These are phyloP conservation scores for Abrostola triplasia DNA, from an alignment of 2,888 invertebrate genomes.

Conservation along the genomic window DNA sequence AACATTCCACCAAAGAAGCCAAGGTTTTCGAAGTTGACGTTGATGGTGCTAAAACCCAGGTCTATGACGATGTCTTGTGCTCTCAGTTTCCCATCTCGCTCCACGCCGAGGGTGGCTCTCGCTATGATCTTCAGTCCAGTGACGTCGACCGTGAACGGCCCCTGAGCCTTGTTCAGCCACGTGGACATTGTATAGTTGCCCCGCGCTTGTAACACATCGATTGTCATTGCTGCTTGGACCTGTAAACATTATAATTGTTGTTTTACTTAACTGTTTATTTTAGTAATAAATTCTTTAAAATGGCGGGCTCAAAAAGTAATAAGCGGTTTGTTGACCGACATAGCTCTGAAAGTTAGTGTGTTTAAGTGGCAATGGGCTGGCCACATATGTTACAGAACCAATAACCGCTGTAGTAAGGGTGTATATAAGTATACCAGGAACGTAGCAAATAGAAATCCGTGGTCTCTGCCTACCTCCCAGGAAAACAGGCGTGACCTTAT, in stretches of 20 bases:
- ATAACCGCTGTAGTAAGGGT: no score
- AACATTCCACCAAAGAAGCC: slow-evolving; percentile 92
- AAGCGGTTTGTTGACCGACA: no score
- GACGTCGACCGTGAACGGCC: slow-evolving; percentile 93
- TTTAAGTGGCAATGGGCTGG: no score
- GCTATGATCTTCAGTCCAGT: slow-evolving; percentile 91
- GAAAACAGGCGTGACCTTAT: no score
- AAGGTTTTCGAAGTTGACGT: slow-evolving; percentile 94
- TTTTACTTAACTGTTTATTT: not conserved
- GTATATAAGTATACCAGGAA: no score
- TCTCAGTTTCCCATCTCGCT: slow-evolving; percentile 92
- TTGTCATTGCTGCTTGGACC: slow-evolving; percentile 92
- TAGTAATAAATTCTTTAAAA: no score
- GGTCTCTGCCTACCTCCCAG: no score
- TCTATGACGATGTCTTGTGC: slow-evolving; percentile 94
- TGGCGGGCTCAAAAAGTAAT: no score
- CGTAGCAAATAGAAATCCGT: no score
- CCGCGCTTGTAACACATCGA: slow-evolving; percentile 91
- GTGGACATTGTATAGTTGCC: slow-evolving; percentile 93
- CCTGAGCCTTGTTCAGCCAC: slow-evolving; percentile 90
- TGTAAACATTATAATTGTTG: slow-evolving; percentile 66
- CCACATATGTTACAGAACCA: no score
- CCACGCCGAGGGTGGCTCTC: slow-evolving; percentile 91
- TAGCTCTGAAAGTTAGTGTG: no score
- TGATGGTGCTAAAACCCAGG: slow-evolving; percentile 92